These are phyloP conservation scores for Bradypodion ventrale DNA, from an alignment of 2,797 vertebrate species.

Conservation along the genomic window DNA sequence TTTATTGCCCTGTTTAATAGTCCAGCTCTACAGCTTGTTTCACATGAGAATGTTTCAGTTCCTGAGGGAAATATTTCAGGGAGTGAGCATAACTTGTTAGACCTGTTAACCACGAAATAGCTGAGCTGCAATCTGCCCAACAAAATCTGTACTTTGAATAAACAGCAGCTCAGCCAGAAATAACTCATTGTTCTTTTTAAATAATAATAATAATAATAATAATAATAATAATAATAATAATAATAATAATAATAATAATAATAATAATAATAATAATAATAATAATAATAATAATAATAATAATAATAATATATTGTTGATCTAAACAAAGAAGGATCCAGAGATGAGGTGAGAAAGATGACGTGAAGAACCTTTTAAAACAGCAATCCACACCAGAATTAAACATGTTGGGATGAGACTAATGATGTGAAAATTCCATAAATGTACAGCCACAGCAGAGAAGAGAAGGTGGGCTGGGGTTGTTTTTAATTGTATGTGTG, in stretches of 20 bases:
- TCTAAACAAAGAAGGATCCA: not conserved
- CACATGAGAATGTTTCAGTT: slow-evolving; percentile 23
- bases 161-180: not conserved
- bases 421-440: not conserved
- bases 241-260: too few species aligned
- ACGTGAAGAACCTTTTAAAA: not conserved
- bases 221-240: too few species aligned
- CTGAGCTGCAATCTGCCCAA: slow-evolving; percentile 1
- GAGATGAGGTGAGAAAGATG: not conserved
- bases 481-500: too few species aligned
- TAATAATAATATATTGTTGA: too few species aligned
- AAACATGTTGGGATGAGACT: not conserved
- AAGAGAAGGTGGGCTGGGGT: too few species aligned
- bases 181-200: not conserved
- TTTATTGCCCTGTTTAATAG: slow-evolving; percentile 3
- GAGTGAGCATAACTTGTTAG: not conserved
- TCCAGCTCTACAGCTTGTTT: slow-evolving; percentile 11
- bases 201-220: too few species aligned
- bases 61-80: slow-evolving; percentile 10
- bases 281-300: too few species aligned
- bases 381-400: not conserved
- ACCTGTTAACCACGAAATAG: not conserved
- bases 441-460: not conserved
- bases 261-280: too few species aligned
- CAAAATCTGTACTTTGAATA: not conserved